A percentile compares a stretch with the other conserved stretches of the same genome.
Conservation (phyloP, 1,140 invertebrate genomes). For the Danaus plexippus region DNA sequence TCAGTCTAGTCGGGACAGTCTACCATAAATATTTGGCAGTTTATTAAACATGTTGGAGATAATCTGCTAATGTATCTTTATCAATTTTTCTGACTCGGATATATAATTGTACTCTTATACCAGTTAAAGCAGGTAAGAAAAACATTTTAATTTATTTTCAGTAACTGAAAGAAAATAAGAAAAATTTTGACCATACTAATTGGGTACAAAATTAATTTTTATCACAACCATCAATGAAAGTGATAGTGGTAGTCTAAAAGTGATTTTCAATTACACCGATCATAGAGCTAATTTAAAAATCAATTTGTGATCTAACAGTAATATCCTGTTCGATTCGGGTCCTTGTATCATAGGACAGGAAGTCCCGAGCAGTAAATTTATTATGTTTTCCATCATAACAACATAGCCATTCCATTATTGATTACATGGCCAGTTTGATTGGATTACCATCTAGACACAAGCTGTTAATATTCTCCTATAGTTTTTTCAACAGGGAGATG, state of each 20-base stretch:
- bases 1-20: background rate
- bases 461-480: background rate
- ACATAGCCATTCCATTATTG: slow-evolving; percentile 15
- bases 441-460: slow-evolving; percentile 8
- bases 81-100: too few relatives aligned
- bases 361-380: slow-evolving; percentile 23
- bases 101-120: too few relatives aligned
- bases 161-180: too few relatives aligned
- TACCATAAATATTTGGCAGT: background rate
- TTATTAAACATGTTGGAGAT: slow-evolving; percentile 2
- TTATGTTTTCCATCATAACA: slow-evolving; percentile 22
- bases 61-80: background rate
- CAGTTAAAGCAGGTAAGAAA: too few relatives aligned
- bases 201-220: too few relatives aligned
- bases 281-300: slow-evolving; percentile 5
- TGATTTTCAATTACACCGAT: too few relatives aligned
- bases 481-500: too few relatives aligned
- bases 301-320: slow-evolving; percentile 34
- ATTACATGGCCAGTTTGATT: slow-evolving; percentile 20
- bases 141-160: too few relatives aligned
- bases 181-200: too few relatives aligned
- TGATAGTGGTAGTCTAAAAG: too few relatives aligned
- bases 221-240: too few relatives aligned
- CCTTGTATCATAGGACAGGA: slow-evolving; percentile 8
- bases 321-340: slow-evolving; percentile 34